Conservation (phyloP, 2,888 invertebrate genomes). For the Melinaea menophilus region DNA sequence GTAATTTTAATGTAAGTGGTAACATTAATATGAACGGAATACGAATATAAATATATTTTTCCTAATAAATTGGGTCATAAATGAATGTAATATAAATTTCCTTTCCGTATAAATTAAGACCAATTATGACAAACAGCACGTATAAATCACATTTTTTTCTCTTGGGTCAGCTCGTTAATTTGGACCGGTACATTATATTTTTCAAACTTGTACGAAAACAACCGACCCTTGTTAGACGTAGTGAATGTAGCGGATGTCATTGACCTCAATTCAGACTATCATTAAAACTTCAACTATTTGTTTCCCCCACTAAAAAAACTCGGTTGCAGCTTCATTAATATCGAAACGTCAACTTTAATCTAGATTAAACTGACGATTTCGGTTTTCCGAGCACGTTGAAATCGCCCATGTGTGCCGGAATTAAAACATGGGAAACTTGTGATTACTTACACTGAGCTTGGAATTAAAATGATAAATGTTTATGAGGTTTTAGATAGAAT, state of each 20-base stretch:
- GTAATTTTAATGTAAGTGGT: too few relatives aligned
- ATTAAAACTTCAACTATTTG: slow-evolving; percentile 24
- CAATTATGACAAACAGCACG: too few relatives aligned
- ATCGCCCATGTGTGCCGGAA: background rate
- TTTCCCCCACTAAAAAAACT: slow-evolving; percentile 17
- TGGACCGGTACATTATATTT: background rate
- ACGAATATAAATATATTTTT: too few relatives aligned
- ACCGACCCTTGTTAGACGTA: slow-evolving; percentile 2
- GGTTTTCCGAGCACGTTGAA: background rate
- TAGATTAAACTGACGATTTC: background rate
- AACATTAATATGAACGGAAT: too few relatives aligned
- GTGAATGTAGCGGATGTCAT: slow-evolving; percentile 22
- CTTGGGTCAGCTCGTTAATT: background rate
- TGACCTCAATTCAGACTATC: slow-evolving; percentile 27
- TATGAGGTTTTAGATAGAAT: background rate
- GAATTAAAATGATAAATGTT: background rate
- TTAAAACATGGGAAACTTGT: background rate
- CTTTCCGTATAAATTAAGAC: too few relatives aligned
- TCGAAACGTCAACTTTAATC: slow-evolving; percentile 9
- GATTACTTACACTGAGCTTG: background rate
- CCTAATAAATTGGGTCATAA: too few relatives aligned
- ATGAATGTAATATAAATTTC: too few relatives aligned
- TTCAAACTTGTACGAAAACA: slow-evolving; percentile 5
- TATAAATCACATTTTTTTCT: background rate
- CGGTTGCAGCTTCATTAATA: slow-evolving; percentile 23